Base-by-base conservation (phyloP, 1,140 invertebrate species). In the Drosophila ercepeae region DNA sequence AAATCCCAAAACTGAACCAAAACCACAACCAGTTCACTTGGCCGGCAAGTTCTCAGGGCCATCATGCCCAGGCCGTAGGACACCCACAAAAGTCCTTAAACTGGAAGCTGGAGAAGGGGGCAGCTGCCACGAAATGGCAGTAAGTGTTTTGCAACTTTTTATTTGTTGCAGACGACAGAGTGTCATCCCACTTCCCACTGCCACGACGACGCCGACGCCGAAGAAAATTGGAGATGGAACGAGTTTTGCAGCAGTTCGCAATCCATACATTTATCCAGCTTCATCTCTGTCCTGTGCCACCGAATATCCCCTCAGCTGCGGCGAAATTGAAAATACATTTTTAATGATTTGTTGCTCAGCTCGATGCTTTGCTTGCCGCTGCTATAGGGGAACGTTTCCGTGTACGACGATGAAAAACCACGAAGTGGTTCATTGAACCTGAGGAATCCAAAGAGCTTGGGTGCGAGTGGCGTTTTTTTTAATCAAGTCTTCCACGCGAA, bases 251-350 rank as follows among this genome's bases (percentile, higher is more conserved):
- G 21, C 45, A 36, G 36, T 51, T 32, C 4, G 13, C 3, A 49
- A n/a, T 19, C 36, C 27, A 14, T 50, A 16, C 50, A 32, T 34
- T 32, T 34, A 25, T 42, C 25, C 45, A 18, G 11, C 18, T 34
- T 45, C 25, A 32, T 32, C 29, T 7, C 29, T 7, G 29, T 11
- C 9, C 29, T 32, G 6, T 32, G 29, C 29, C 9, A 8, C 19
- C 46, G 13, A 36, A 39, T 21, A 41, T 63, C 18, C 18, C 19
- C 8, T 54, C 36, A 50, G 54, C 76, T 72, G 67, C 65, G 45
- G 71, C 72, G 78, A 82, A 81, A 81, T 81, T 81, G 77, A 81
- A 81, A 81, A 81, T 81, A 69, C 55, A 81, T 81, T 81, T 81
- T 81, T 81, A 81, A 81, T 81, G 77, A 81, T 81, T 72, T 78